Evolutionary conservation across 2,888 invertebrate genomes (phyloP).

Genomic region (Schizotus pectinicornis): DNA sequence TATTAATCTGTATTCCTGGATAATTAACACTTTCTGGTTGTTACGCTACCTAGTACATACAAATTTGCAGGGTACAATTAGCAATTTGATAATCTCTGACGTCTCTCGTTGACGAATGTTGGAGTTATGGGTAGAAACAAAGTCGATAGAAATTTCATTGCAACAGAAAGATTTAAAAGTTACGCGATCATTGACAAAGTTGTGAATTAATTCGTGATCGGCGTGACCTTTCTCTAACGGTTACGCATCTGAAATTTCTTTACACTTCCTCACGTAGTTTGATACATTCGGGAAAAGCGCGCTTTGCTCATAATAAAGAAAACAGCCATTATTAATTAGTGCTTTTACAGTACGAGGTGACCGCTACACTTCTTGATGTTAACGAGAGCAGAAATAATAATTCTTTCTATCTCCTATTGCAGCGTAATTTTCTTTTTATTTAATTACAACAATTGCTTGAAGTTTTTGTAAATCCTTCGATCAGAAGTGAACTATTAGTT

Average conservation of each 20-base stretch:
- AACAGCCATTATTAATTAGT: slow-evolving; percentile 6
- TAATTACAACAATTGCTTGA: slow-evolving; percentile 9
- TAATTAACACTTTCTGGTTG: too few species aligned
- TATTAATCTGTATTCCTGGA: too few species aligned
- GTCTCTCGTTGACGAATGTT: too few species aligned
- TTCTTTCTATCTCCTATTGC: slow-evolving; percentile 16
- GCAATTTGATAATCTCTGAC: too few species aligned
- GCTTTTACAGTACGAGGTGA: slow-evolving; percentile 6
- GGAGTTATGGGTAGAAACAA: too few species aligned
- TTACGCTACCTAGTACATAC: too few species aligned
- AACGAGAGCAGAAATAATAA: slow-evolving; percentile 27
- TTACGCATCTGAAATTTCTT: slow-evolving; percentile 19
- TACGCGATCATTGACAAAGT: slow-evolving; percentile 12
- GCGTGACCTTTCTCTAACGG: slow-evolving; percentile 16
- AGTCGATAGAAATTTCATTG: too few species aligned
- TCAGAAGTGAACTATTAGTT: neutral
- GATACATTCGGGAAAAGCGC: neutral
- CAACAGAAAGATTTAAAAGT: slow-evolving; percentile 5
- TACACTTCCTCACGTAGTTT: neutral
- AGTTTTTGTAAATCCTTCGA: neutral
- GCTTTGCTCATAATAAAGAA: slow-evolving; percentile 2
- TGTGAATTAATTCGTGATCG: neutral
- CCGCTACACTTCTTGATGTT: slow-evolving; percentile 15
- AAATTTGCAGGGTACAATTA: too few species aligned
- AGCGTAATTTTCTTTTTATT: slow-evolving; percentile 11